phyloP scores from a whole-genome alignment of 2,113 vertebrate genomes.

The Hiodon alosoides region DNA sequence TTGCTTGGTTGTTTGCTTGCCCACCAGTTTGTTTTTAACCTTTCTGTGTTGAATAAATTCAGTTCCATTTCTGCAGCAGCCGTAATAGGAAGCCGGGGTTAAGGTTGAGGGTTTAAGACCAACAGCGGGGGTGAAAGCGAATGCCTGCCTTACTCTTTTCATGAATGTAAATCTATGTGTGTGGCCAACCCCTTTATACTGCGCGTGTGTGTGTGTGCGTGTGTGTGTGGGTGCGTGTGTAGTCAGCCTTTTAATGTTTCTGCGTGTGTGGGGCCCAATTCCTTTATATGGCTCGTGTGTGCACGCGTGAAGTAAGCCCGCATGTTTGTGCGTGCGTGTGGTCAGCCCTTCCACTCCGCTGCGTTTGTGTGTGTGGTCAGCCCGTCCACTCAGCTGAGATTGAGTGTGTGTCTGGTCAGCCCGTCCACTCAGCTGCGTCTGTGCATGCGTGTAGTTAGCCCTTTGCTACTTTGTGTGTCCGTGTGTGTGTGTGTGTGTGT shows the following conservation, averaged over 20 bases:
- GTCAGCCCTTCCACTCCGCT: too few species aligned
- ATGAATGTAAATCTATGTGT: conserved; percentile 17
- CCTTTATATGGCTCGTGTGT: too few species aligned
- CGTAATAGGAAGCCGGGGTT: conserved; percentile 54
- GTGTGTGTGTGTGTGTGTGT: conserved; percentile 14
- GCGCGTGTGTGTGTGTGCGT: not conserved
- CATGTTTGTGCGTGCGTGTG: too few species aligned
- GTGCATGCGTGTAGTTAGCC: too few species aligned
- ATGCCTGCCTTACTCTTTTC: conserved; percentile 46
- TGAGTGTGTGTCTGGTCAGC: too few species aligned
- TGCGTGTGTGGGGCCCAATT: too few species aligned
- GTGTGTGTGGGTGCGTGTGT: conserved; percentile 33
- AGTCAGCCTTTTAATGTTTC: too few species aligned
- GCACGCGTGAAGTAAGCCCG: too few species aligned
- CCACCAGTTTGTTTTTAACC: conserved; percentile 36
- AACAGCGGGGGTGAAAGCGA: conserved; percentile 37
- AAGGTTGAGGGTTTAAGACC: conserved; percentile 32
- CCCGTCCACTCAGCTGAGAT: too few species aligned
- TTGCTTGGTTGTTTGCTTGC: conserved; percentile 34
- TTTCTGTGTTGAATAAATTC: conserved; percentile 41
- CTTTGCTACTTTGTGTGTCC: conserved; percentile 14
- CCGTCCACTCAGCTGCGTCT: too few species aligned
- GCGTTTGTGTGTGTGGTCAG: too few species aligned
- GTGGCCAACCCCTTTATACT: not conserved
- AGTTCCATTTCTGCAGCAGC: conserved; percentile 44